Conservation (phyloP, 2,113 vertebrate genomes). For the Apteryx mantelli region DNA sequence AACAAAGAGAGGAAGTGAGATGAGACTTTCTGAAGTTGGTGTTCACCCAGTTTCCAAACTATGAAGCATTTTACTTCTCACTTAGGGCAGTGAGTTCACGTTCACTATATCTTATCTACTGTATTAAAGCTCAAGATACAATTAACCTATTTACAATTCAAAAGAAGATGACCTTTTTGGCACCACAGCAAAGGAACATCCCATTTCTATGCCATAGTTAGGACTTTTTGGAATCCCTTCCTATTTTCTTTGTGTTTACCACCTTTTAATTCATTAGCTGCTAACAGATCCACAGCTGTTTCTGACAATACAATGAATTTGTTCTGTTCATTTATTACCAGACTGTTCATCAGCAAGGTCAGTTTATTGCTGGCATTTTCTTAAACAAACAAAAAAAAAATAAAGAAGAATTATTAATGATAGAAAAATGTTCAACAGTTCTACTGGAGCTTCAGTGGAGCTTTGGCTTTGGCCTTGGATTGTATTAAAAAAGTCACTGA, state of each 20-base stretch:
- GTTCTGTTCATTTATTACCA: background rate
- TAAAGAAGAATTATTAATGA: background rate
- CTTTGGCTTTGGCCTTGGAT: background rate
- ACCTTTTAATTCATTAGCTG: background rate
- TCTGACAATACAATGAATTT: background rate
- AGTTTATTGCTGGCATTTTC: background rate
- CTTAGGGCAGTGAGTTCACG: constrained; percentile 1
- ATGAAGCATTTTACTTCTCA: constrained; percentile 32
- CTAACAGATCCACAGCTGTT: background rate
- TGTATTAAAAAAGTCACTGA: background rate
- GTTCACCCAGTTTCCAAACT: background rate
- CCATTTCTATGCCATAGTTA: background rate
- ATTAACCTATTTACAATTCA: constrained; percentile 26
- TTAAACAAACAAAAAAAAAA: background rate
- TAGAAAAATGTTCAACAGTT: background rate
- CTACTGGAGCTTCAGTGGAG: background rate
- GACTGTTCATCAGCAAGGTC: background rate
- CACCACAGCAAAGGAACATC: background rate
- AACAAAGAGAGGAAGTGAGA: background rate
- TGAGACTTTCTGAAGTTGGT: background rate
- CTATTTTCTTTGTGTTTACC: background rate
- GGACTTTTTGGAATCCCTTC: background rate
- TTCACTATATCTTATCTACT: background rate
- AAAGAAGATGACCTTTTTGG: background rate
- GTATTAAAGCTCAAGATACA: constrained; percentile 36